Evolutionary conservation across 2,113 vertebrate genomes (phyloP), one percentile per base, ranked within the genome.

Genomic region (Murina feae): DNA sequence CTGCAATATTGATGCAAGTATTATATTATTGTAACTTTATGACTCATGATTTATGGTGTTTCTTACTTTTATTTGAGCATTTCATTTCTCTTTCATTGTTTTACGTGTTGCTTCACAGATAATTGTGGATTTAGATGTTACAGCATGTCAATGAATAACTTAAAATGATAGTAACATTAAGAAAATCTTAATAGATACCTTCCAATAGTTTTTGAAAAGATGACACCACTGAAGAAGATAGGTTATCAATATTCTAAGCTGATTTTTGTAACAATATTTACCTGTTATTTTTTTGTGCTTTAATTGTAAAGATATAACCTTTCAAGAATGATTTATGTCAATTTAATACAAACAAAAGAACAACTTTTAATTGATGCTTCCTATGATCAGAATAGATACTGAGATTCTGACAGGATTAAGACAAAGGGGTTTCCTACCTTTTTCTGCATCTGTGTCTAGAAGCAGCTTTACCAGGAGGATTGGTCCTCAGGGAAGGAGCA

Each of bases 161-260:
- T 42, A 65, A 93, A 94, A 86, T 89, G 25, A n/a, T 30, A 93
- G 5, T 69, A 66, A 78, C 74, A 78, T 74, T 78, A 39, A 82
- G 18, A 25, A 89, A 76, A 69, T 55, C 65, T 93, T 25, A 95
- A 72, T 72, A 66, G 35, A 28, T 78, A 63, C n/a, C 13, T 72
- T 68, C 75, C 76, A 72, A 80, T 81, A 85, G 4, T 60, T 86
- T 84, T 78, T 87, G 9, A 76, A 93, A 96, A 60, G 42, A 74
- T 53, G 13, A 53, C 9, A 76, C 47, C 16, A 39, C 12, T 83
- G 37, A 94, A 91, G 14, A 69, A 3, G 9, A 2, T 44, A 85
- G 58, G 5, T 78, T 65, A 55, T 47, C 9, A 84, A 28, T 79
- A 72, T 58, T 74, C 6, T 49, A 89, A 81, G 20, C 4, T 39